phyloP scores from a whole-genome alignment of 1,140 invertebrate species.

The Drusus annulatus region DNA sequence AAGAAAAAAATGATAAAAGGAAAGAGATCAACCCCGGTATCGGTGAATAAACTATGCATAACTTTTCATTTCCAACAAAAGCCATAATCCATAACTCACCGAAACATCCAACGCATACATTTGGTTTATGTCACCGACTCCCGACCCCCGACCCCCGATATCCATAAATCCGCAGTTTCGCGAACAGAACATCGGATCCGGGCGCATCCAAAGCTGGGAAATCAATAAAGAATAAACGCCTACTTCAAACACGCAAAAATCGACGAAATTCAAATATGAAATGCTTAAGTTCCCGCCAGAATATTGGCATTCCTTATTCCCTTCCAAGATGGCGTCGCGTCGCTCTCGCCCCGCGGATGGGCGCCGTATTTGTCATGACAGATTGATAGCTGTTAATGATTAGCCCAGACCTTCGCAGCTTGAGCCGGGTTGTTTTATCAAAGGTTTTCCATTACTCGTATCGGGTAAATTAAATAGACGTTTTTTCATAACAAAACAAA shows the following conservation, averaged over 20 bases:
- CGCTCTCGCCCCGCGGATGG: constrained; percentile 9
- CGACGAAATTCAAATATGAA: constrained; percentile 36
- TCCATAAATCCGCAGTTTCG: constrained; percentile 13
- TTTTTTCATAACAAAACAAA: neutral
- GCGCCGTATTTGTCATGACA: constrained; percentile 29
- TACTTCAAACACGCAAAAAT: constrained; percentile 31
- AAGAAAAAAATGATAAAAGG: too few species aligned
- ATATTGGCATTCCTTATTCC: constrained; percentile 26
- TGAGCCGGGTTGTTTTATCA: neutral
- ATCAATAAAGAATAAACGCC: constrained; percentile 34
- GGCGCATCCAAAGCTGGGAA: neutral
- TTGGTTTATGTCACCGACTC: neutral
- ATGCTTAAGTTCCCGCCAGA: constrained; percentile 26
- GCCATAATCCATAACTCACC: constrained; percentile 8
- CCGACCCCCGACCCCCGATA: neutral
- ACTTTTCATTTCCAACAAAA: neutral
- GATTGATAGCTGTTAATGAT: constrained; percentile 39
- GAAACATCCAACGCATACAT: constrained; percentile 16
- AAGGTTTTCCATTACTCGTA: neutral
- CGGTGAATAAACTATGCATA: too few species aligned
- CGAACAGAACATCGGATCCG: neutral
- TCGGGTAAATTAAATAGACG: neutral
- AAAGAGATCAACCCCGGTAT: too few species aligned
- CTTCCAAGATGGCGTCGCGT: constrained; percentile 15
- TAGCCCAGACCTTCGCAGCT: neutral